Base-by-base conservation (phyloP, 2,888 invertebrate genomes). In the Andrena hattorfiana region DNA sequence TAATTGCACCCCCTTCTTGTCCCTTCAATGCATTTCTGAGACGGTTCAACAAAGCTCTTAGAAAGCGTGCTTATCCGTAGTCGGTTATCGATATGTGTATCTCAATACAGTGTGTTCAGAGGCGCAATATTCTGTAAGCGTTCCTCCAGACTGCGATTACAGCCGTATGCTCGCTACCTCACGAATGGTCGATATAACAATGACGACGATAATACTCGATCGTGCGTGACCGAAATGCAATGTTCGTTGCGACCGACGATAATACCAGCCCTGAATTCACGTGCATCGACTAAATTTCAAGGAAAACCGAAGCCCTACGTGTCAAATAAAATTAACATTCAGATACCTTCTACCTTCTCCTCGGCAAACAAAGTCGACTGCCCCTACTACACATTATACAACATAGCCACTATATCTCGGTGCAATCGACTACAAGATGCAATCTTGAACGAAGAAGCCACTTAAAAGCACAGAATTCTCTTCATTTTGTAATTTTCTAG, bases 131-230 rank as follows among this genome's bases (percentile, higher is more conserved):
- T 86, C 87, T 77, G 80, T 85, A 87, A 86, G 87, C 87, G 77
- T 75, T 88, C 63, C 89, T 87, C 81, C 67, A 83, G 89, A 86
- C 85, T 70, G 71, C 85, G 85, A 84, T 87, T 86, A 78, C 87
- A 70, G 68, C 82, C 82, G 87, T 83, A 88, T 79, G 89, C 89
- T 79, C 75, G 82, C 74, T 77, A 75, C 82, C 81, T 84, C 87
- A 87, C 87, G 84, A 87, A 88, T 88, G 72, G 80, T 75, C 80
- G 84, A 81, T 85, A 89, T 79, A 88, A 90, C 89, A 89, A 89
- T 89, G 89, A 89, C 84, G 84, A 83, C 83, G 85, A 84, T 85
- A 87, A 89, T 89, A 89, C 87, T 85, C 87, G 90, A 89, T 90
- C 88, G 88, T 87, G 87, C 90, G 91, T 90, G 89, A 90, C 87